phyloP scores from a whole-genome alignment of 1,140 invertebrate genomes.

The Hypsibius dujardini region DNA sequence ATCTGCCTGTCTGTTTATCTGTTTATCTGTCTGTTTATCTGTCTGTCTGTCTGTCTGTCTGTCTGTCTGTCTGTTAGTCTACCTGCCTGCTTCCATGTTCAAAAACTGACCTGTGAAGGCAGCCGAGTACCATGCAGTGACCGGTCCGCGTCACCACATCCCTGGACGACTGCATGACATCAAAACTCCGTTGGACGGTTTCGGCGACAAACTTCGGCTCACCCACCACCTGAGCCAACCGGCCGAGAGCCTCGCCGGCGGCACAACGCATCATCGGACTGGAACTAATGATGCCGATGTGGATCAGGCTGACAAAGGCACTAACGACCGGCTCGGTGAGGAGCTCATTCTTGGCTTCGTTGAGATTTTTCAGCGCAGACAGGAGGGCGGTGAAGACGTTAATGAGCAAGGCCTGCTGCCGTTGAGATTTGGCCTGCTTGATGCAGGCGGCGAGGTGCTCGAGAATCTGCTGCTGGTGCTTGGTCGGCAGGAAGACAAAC shows the following conservation, averaged over 20 bases:
- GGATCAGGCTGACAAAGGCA: constrained; percentile 23
- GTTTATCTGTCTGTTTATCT: too few species aligned
- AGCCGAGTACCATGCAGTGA: constrained; percentile 34
- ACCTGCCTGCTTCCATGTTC: too few species aligned
- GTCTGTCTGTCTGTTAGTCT: too few species aligned
- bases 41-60: too few species aligned
- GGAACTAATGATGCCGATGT: constrained; percentile 54
- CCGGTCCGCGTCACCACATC: constrained; percentile 75
- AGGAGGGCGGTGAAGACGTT: constrained; percentile 88
- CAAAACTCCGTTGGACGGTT: constrained; percentile 73
- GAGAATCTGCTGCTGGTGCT: constrained; percentile 85
- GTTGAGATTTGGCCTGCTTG: constrained; percentile 66
- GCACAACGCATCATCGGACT: constrained; percentile 72
- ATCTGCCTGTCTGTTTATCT: too few species aligned
- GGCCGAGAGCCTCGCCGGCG: constrained; percentile 64
- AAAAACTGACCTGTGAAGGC: constrained; percentile 19
- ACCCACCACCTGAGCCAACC: constrained; percentile 67
- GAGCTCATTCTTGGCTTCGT: constrained; percentile 22
- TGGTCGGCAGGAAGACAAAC: constrained; percentile 79
- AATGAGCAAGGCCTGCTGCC: constrained; percentile 86
- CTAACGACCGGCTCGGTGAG: constrained; percentile 26
- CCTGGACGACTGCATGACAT: constrained; percentile 59
- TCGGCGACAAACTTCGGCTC: constrained; percentile 72
- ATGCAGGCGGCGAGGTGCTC: constrained; percentile 91
- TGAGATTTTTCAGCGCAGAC: constrained; percentile 51